Evolutionary conservation across 2,888 invertebrate species (phyloP).

Genomic region (Tolmerus cingulatus): DNA sequence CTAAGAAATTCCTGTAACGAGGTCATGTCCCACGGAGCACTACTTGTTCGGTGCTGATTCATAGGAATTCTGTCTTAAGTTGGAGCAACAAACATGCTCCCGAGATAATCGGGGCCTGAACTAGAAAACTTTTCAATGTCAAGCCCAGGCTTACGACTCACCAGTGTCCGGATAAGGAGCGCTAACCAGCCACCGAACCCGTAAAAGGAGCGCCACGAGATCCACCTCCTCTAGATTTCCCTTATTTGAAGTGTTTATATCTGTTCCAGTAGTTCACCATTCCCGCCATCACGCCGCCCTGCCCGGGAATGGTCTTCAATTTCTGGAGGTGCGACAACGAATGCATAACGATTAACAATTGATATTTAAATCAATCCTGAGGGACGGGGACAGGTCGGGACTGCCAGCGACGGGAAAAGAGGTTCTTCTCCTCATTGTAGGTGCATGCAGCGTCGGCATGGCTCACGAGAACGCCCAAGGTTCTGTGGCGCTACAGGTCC

Average conservation of each 20-base stretch:
- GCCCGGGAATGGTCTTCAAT: not conserved
- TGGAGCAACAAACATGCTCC: not conserved
- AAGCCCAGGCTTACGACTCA: not conserved
- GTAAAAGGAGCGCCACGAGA: not conserved
- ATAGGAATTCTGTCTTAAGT: not conserved
- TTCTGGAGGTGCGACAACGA: not conserved
- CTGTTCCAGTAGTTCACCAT: conserved; percentile 1
- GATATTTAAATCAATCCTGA: not conserved
- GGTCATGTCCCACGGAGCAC: not conserved
- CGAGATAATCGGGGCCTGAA: not conserved
- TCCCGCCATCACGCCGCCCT: not conserved
- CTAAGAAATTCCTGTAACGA: not conserved
- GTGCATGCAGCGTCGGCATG: not conserved
- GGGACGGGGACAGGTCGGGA: not conserved
- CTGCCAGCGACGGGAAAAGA: not conserved
- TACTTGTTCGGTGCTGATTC: not conserved
- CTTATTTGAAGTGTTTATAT: conserved; percentile 14
- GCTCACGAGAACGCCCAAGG: not conserved
- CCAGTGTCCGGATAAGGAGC: not conserved
- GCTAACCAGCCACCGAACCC: not conserved
- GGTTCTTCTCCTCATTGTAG: not conserved
- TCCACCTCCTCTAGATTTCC: not conserved
- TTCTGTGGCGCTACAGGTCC: conserved; percentile 15
- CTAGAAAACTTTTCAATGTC: conserved; percentile 21
- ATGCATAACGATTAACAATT: conserved; percentile 7